Percentiles rank a stretch among this genome's conserved stretches.
Evolutionary conservation across 2,797 vertebrate species (phyloP).

Genomic region (Megalops cyprinoides): DNA sequence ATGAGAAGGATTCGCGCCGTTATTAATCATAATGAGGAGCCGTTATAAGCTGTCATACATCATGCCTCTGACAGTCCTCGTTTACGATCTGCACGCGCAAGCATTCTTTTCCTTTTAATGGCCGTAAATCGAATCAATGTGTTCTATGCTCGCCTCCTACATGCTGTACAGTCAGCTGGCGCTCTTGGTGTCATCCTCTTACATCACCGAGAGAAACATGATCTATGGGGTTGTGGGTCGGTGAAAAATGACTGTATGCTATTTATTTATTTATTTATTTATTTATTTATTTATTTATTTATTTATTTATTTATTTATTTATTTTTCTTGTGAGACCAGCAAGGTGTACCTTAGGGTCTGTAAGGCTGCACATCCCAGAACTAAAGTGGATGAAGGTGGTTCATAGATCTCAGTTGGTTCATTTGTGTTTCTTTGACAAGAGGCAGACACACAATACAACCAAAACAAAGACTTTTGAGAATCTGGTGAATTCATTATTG

Average conservation of each 20-base stretch:
- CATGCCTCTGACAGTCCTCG: conserved; percentile 64
- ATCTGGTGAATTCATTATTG: too few species aligned
- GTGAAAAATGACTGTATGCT: neutral
- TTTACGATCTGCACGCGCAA: conserved; percentile 70
- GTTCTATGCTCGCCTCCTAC: conserved; percentile 39
- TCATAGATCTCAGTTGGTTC: too few species aligned
- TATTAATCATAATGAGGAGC: conserved; percentile 80
- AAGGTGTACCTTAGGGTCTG: neutral
- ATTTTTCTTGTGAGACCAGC: too few species aligned
- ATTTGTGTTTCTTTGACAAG: too few species aligned
- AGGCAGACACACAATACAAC: too few species aligned
- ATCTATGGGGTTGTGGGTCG: neutral
- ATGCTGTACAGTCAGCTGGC: neutral
- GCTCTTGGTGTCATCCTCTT: neutral
- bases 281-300: too few species aligned
- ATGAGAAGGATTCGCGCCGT: conserved; percentile 72
- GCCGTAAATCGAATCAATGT: conserved; percentile 71
- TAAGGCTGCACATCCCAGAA: too few species aligned
- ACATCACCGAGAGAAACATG: neutral
- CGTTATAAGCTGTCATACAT: conserved; percentile 73
- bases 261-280: too few species aligned
- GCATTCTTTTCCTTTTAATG: conserved; percentile 73
- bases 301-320: too few species aligned
- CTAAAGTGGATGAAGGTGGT: neutral
- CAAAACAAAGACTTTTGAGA: too few species aligned